These are phyloP conservation scores for Melinaea menophilus DNA, from an alignment of 2,888 invertebrate genomes.

Conservation along the genomic window DNA sequence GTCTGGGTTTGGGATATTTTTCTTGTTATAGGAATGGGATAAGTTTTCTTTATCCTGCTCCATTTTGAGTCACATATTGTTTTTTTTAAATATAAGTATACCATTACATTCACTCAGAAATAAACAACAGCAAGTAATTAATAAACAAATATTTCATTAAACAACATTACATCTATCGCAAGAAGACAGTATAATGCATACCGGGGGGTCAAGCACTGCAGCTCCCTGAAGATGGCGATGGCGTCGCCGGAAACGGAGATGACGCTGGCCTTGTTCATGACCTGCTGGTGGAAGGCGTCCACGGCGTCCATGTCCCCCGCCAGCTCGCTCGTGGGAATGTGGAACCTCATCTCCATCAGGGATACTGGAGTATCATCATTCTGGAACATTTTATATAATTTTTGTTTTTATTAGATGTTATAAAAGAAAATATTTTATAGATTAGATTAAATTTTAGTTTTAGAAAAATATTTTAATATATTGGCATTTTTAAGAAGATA, in stretches of 20 bases:
- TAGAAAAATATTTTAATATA: too few species aligned
- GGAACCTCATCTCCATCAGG: slow-evolving; percentile 98
- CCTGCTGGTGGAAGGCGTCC: slow-evolving; percentile 97
- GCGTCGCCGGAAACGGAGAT: slow-evolving; percentile 99
- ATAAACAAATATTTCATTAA: not conserved
- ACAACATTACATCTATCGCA: not conserved
- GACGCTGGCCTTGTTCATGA: slow-evolving; percentile 98
- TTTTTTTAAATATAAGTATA: too few species aligned
- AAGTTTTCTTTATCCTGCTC: too few species aligned
- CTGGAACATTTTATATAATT: slow-evolving; percentile 54
- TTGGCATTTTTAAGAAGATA: too few species aligned
- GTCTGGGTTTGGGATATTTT: too few species aligned
- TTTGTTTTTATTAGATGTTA: not conserved
- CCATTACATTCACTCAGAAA: slow-evolving; percentile 16
- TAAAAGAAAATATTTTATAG: too few species aligned
- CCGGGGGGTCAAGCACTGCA: slow-evolving; percentile 99
- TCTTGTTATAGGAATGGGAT: too few species aligned
- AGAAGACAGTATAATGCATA: slow-evolving; percentile 42
- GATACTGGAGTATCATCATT: slow-evolving; percentile 99
- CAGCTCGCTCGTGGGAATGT: slow-evolving; percentile 94
- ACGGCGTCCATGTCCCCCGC: slow-evolving; percentile 94
- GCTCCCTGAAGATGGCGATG: slow-evolving; percentile 96
- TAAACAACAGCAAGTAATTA: not conserved
- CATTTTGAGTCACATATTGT: too few species aligned
- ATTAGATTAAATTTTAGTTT: too few species aligned